phyloP scores from a whole-genome alignment of 2,888 invertebrate species.

The Diarsia brunnea region DNA sequence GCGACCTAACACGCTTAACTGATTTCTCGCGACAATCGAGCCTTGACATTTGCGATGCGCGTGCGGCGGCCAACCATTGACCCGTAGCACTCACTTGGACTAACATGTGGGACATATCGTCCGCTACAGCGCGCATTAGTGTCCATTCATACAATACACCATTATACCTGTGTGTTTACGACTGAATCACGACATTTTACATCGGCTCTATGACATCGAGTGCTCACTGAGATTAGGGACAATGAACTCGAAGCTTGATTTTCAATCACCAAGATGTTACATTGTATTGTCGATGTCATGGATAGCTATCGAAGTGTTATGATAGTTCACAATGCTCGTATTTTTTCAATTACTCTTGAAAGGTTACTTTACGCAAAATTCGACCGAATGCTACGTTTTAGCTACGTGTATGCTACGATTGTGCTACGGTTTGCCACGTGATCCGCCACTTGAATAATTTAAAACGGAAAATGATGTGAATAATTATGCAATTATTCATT shows the following conservation, averaged over 20 bases:
- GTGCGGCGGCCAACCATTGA: constrained; percentile 82
- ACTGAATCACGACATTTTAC: constrained; percentile 84
- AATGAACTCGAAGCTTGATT: constrained; percentile 76
- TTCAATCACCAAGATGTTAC: constrained; percentile 70
- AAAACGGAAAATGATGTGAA: background rate
- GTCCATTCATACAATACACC: constrained; percentile 84
- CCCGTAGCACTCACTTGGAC: constrained; percentile 78
- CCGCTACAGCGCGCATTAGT: constrained; percentile 75
- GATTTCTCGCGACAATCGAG: constrained; percentile 71
- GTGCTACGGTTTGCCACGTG: background rate
- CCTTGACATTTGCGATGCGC: constrained; percentile 85
- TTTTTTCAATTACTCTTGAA: constrained; percentile 19
- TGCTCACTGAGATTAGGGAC: constrained; percentile 79
- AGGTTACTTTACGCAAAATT: constrained; percentile 4
- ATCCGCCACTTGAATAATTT: background rate
- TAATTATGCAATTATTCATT: background rate
- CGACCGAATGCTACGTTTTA: background rate
- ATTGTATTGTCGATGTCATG: constrained; percentile 38
- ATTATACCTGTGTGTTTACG: constrained; percentile 81
- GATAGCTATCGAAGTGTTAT: constrained; percentile 47
- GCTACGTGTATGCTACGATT: background rate
- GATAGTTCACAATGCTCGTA: constrained; percentile 26
- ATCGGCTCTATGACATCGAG: constrained; percentile 83
- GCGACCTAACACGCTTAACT: constrained; percentile 63
- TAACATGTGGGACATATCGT: constrained; percentile 79